Evolutionary conservation across 2,797 vertebrate genomes (phyloP).

Genomic region (Margarornis squamiger): DNA sequence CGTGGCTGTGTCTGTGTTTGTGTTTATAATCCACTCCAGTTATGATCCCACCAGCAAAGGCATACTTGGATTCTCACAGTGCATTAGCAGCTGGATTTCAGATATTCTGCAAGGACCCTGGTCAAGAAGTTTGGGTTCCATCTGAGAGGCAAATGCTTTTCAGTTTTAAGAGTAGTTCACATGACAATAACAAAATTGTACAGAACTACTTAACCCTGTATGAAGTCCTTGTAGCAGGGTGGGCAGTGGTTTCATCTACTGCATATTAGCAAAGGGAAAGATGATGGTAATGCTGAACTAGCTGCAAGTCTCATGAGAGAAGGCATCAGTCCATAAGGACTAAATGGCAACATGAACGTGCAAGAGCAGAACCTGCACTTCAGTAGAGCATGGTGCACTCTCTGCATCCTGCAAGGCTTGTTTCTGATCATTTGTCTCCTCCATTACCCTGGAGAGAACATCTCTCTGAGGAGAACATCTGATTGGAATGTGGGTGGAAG

Average conservation of each 20-base stretch:
- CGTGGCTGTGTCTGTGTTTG: background rate
- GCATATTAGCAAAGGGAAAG: background rate
- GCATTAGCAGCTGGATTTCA: background rate
- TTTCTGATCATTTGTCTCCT: background rate
- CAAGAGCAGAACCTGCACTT: background rate
- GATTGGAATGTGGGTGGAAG: background rate
- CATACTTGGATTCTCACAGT: background rate
- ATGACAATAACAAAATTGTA: background rate
- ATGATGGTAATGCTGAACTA: background rate
- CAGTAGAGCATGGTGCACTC: background rate
- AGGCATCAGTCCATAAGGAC: background rate
- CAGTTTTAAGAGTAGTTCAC: background rate
- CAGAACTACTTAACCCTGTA: background rate
- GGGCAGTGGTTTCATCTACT: background rate
- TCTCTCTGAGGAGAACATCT: background rate
- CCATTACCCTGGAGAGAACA: background rate
- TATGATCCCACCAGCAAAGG: background rate
- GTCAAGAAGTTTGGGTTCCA: background rate
- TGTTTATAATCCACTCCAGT: accelerated
- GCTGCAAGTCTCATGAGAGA: background rate
- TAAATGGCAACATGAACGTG: background rate
- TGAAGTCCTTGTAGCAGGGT: background rate
- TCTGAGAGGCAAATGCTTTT: background rate
- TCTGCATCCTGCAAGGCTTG: background rate
- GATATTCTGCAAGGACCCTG: background rate